A percentile compares a stretch with the other conserved stretches of the same genome.
Conservation (phyloP, 2,888 invertebrate species). For the Lamellibrachia columna region DNA sequence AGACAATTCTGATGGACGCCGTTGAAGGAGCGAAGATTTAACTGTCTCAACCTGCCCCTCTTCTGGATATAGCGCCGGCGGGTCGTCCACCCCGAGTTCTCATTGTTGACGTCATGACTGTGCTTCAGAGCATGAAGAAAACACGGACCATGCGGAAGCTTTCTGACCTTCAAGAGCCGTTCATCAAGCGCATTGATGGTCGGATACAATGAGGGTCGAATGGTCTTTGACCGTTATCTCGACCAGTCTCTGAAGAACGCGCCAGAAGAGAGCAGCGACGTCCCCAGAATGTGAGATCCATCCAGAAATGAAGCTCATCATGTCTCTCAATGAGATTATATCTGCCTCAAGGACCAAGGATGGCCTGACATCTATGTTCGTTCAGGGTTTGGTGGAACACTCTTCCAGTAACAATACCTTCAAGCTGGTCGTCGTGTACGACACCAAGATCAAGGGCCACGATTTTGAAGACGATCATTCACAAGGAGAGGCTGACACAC, state of each 20-base stretch:
- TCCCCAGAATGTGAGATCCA: neutral
- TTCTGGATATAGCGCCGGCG: neutral
- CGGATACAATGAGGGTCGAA: neutral
- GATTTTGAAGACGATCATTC: neutral
- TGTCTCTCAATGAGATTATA: too few species aligned
- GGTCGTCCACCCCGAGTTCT: neutral
- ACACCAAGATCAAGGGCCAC: neutral
- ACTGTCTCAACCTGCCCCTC: neutral
- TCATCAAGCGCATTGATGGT: too few species aligned
- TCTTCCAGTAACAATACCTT: neutral
- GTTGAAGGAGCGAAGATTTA: constrained; percentile 21
- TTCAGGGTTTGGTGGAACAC: neutral
- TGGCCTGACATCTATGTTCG: too few species aligned
- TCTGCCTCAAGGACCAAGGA: too few species aligned
- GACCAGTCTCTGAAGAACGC: too few species aligned
- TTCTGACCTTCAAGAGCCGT: too few species aligned
- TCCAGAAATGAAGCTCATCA: too few species aligned
- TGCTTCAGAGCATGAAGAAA: too few species aligned
- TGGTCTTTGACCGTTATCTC: too few species aligned
- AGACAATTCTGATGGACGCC: constrained; percentile 27
- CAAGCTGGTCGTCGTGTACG: constrained; percentile 24
- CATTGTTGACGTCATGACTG: neutral
- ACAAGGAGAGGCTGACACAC: constrained; percentile 26
- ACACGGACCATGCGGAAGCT: too few species aligned
- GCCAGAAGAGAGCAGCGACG: too few species aligned